Evolutionary conservation across 2,888 invertebrate species (phyloP).

Genomic region (Xestia xanthographa): DNA sequence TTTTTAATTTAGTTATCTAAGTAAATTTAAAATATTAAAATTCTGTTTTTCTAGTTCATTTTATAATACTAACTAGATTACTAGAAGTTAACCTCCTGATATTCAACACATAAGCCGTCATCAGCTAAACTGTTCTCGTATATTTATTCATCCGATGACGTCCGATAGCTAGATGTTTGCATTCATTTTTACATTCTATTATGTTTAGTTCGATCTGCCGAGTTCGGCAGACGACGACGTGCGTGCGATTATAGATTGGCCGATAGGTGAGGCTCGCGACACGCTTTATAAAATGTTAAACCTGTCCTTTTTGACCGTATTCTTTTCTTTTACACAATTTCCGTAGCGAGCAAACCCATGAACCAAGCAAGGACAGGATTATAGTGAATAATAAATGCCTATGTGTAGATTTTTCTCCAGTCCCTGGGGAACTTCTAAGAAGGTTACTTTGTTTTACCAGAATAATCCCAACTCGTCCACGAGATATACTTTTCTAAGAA

Average conservation of each 20-base stretch:
- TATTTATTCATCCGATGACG: not conserved
- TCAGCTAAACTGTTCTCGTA: not conserved
- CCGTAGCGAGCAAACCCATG: slow-evolving; percentile 5
- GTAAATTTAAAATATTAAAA: too few species aligned
- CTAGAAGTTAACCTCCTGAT: not conserved
- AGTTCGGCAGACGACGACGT: not conserved
- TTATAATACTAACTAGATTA: not conserved
- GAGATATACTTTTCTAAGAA: slow-evolving; percentile 30
- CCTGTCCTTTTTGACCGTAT: not conserved
- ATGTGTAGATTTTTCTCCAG: slow-evolving; percentile 42
- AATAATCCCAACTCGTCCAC: slow-evolving; percentile 51
- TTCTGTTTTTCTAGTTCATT: not conserved
- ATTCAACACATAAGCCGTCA: not conserved
- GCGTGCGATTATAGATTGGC: not conserved
- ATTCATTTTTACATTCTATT: not conserved
- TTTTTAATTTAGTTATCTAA: too few species aligned
- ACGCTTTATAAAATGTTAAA: not conserved
- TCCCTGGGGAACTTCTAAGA: slow-evolving; percentile 48
- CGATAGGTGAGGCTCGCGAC: not conserved
- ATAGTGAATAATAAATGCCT: slow-evolving; percentile 49
- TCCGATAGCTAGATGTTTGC: not conserved
- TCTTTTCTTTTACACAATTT: slow-evolving; percentile 5
- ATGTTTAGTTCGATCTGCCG: not conserved
- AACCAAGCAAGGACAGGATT: slow-evolving; percentile 18
- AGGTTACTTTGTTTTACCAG: slow-evolving; percentile 45